Evolutionary conservation across 2,888 invertebrate species (phyloP), one percentile per base, ranked within the genome.

Genomic region (Blomia tropicalis): DNA sequence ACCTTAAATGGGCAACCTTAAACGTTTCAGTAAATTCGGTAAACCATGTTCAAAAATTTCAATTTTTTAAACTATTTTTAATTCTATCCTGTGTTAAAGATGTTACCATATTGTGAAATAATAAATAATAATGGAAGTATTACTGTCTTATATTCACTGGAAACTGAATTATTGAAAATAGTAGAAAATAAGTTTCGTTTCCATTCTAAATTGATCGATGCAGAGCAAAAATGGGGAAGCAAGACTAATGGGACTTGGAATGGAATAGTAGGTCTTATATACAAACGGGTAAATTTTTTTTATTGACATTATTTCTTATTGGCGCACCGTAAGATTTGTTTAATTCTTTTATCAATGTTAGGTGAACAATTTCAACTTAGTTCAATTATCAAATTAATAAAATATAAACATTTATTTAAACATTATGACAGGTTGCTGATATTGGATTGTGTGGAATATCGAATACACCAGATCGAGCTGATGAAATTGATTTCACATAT

Each of bases 91-190:
- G 7, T 47, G 7, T 14, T 27, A n/a, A 27, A 47, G 51, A 19
- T 47, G n/a, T n/a, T 47, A 14, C 51, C 51, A 7, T 47, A 25
- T n/a, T 47, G 51, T 27, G 51, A 47, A 11, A 47, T 47, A 11
- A 14, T 47, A 19, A 7, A 47, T 7, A 47, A 47, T 14, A 47
- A 47, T 47, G 51, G 51, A 25, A 7, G n/a, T 11, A 47, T n/a
- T 14, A n/a, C n/a, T 7, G n/a, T 47, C 22, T 11, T 11, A 47
- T 47, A 11, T n/a, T 7, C 51, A 7, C 7, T 47, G 51, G 51
- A 47, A 47, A 47, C 51, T 7, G 51, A 47, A 47, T 11, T 47
- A 7, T 27, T 47, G 27, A 47, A 47, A n/a, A 47, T 47, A 11
- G 7, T 47, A 47, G 7, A 47, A 47, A 14, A 7, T 14, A 47